These are phyloP conservation scores for Xenopus petersii DNA, from an alignment of 2,797 vertebrate genomes.

Conservation along the genomic window DNA sequence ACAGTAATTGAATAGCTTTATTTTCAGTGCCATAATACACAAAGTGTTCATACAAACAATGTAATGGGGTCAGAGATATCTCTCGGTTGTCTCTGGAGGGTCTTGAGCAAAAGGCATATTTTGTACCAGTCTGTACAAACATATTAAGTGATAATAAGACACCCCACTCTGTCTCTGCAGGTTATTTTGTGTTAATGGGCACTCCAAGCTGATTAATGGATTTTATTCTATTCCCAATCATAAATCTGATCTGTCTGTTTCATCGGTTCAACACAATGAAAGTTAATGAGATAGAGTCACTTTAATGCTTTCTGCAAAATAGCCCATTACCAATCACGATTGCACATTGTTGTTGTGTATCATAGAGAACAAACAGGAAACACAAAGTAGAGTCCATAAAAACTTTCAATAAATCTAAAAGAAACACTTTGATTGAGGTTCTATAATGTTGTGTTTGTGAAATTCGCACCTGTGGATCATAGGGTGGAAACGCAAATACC, in stretches of 20 bases:
- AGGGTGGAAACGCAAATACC: too few relatives aligned
- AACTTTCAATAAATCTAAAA: too few relatives aligned
- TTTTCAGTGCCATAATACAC: background rate
- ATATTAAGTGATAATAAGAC: constrained; percentile 47
- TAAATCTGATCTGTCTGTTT: constrained; percentile 44
- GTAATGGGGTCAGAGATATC: background rate
- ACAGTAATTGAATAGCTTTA: constrained; percentile 7
- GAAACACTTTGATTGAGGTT: too few relatives aligned
- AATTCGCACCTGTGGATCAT: too few relatives aligned
- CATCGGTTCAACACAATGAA: constrained; percentile 35
- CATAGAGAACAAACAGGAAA: too few relatives aligned
- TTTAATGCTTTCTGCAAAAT: constrained; percentile 19
- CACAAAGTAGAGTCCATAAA: too few relatives aligned
- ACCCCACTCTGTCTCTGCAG: constrained; percentile 12
- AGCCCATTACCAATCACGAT: background rate
- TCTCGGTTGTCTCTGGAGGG: constrained; percentile 26
- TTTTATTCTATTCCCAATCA: constrained; percentile 28
- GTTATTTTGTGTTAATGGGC: constrained; percentile 44
- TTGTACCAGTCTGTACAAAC: constrained; percentile 43
- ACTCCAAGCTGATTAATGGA: constrained; percentile 50
- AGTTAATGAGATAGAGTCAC: constrained; percentile 29
- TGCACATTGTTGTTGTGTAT: too few relatives aligned
- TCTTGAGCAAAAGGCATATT: constrained; percentile 11
- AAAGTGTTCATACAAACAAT: background rate
- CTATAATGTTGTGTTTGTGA: too few relatives aligned